Evolutionary conservation across 2,888 invertebrate species (phyloP).

Genomic region (Diachrysia chrysitis): DNA sequence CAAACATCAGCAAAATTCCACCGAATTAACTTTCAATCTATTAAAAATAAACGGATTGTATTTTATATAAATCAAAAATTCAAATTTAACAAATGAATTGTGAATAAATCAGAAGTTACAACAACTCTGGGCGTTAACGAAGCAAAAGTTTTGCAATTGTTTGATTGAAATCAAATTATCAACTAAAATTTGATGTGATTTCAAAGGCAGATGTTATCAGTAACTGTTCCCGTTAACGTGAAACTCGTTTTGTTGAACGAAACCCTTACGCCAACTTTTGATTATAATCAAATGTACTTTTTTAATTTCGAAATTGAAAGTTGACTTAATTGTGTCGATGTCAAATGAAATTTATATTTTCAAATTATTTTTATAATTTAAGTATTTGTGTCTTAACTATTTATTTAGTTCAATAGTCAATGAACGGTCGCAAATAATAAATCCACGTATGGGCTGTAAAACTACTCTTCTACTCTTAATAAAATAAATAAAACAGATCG

Average conservation of each 20-base stretch:
- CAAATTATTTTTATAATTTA: background rate
- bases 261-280: slow-evolving; percentile 38
- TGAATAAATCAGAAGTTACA: slow-evolving; percentile 69
- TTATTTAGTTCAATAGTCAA: too few species aligned
- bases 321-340: background rate
- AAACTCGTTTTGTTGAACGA: slow-evolving; percentile 41
- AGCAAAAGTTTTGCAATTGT: slow-evolving; percentile 62
- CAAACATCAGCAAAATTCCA: slow-evolving; percentile 8
- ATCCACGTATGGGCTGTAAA: background rate
- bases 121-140: slow-evolving; percentile 59
- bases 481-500: background rate
- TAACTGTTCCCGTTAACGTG: slow-evolving; percentile 36
- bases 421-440: too few species aligned
- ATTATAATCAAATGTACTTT: slow-evolving; percentile 34
- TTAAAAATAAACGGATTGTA: slow-evolving; percentile 56
- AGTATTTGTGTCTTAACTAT: background rate
- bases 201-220: slow-evolving; percentile 58
- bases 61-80: slow-evolving; percentile 68
- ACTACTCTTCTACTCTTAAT: background rate
- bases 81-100: slow-evolving; percentile 67
- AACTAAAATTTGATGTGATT: slow-evolving; percentile 62
- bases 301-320: slow-evolving; percentile 10
- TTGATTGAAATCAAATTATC: slow-evolving; percentile 65
- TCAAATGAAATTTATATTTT: background rate
- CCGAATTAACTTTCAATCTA: slow-evolving; percentile 43